These are phyloP conservation scores for Acestrorhynchus altus DNA, from an alignment of 2,797 vertebrate species.

Conservation along the genomic window DNA sequence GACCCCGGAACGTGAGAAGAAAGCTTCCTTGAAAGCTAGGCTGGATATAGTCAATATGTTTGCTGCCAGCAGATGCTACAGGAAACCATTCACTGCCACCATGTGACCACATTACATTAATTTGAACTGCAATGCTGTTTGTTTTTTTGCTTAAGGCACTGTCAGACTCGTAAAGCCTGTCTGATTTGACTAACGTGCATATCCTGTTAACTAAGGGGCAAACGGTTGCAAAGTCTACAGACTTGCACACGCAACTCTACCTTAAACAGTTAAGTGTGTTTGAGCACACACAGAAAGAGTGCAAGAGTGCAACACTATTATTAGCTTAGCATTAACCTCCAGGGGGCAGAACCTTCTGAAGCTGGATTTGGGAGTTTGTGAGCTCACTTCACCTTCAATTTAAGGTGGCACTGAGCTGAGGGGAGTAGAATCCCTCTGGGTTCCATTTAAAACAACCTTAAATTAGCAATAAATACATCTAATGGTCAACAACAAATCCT, in stretches of 20 bases:
- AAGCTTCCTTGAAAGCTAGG: too few species aligned
- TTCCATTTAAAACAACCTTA: not conserved
- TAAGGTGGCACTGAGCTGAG: not conserved
- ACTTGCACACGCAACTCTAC: not conserved
- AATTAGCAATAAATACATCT: not conserved
- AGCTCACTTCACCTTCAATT: not conserved
- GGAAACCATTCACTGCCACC: too few species aligned
- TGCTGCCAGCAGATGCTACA: too few species aligned
- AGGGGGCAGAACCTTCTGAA: not conserved
- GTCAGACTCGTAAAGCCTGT: not conserved
- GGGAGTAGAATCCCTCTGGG: not conserved
- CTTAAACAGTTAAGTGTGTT: not conserved
- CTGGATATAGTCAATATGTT: too few species aligned
- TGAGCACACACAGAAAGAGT: not conserved
- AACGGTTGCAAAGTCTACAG: not conserved
- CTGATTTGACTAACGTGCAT: not conserved
- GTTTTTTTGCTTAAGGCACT: not conserved
- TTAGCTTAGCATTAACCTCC: constrained; percentile 8
- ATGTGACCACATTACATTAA: too few species aligned
- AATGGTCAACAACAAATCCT: not conserved
- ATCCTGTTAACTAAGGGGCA: constrained; percentile 4
- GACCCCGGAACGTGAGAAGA: too few species aligned
- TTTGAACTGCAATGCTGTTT: not conserved
- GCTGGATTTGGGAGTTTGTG: not conserved
- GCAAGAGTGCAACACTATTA: not conserved